A percentile compares a stretch with the other conserved stretches of the same genome.
phyloP scores from a whole-genome alignment of 2,113 vertebrate genomes.

The Oostethus manadensis region DNA sequence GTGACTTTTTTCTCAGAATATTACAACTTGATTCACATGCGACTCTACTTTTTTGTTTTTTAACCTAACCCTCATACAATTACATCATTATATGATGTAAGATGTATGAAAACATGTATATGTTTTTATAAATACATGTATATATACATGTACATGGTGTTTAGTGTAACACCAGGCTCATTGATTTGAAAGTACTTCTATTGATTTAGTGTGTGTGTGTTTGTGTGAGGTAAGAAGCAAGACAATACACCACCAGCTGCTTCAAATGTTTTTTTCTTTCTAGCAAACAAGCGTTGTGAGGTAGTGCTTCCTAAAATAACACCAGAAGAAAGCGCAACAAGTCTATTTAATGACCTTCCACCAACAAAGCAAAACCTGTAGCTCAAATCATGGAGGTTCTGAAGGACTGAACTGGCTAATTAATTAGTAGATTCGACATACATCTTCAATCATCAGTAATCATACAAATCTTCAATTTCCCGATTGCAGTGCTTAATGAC shows the following conservation, averaged over 20 bases:
- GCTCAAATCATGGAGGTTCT: slow-evolving; percentile 14
- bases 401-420: not conserved
- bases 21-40: too few relatives aligned
- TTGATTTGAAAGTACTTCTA: not conserved
- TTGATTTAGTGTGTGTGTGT: not conserved
- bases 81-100: too few relatives aligned
- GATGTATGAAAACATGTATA: not conserved
- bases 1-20: not conserved
- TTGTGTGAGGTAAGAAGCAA: not conserved
- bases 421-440: too few relatives aligned
- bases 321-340: slow-evolving; percentile 6
- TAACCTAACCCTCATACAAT: too few relatives aligned
- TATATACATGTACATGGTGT: too few relatives aligned
- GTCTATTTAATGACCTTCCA: slow-evolving; percentile 29
- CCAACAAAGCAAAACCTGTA: slow-evolving; percentile 1
- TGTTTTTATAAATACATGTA: too few relatives aligned
- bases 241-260: too few relatives aligned
- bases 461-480: too few relatives aligned
- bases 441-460: too few relatives aligned
- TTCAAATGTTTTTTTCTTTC: not conserved
- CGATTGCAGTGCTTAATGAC: too few relatives aligned
- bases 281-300: not conserved
- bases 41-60: too few relatives aligned
- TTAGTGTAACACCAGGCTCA: too few relatives aligned
- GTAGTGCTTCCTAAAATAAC: slow-evolving; percentile 2